Percentiles rank a stretch among this genome's conserved stretches.
These are phyloP conservation scores for Odiellus spinosus DNA, from an alignment of 2,888 invertebrate genomes.

Conservation along the genomic window DNA sequence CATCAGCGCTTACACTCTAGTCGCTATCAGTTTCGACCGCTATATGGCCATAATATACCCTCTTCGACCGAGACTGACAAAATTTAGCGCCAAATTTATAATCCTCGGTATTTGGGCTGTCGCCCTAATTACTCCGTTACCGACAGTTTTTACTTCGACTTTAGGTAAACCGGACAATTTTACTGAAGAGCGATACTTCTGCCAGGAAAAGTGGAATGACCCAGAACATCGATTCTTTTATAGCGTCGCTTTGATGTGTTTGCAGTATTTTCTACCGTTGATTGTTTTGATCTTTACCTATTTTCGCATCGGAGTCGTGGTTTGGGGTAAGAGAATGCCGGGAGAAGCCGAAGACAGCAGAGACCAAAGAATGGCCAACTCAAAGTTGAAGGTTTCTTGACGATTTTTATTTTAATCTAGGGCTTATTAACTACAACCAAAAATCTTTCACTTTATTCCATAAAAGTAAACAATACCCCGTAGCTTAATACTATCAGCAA, in stretches of 20 bases:
- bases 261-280: slow-evolving; percentile 71
- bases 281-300: slow-evolving; percentile 67
- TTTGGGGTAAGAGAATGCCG: slow-evolving; percentile 72
- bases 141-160: slow-evolving; percentile 56
- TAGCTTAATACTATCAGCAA: no score
- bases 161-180: slow-evolving; percentile 20
- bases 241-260: slow-evolving; percentile 54
- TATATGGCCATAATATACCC: slow-evolving; percentile 84
- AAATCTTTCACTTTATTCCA: no score
- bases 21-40: slow-evolving; percentile 77
- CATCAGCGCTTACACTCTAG: slow-evolving; percentile 60
- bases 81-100: slow-evolving; percentile 48
- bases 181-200: slow-evolving; percentile 36
- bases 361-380: slow-evolving; percentile 64
- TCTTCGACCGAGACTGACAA: slow-evolving; percentile 59
- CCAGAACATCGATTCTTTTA: slow-evolving; percentile 38
- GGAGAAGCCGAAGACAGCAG: slow-evolving; percentile 71
- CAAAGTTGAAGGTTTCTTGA: slow-evolving; percentile 61
- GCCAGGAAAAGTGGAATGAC: slow-evolving; percentile 39
- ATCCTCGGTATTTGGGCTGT: slow-evolving; percentile 57
- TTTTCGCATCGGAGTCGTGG: slow-evolving; percentile 63
- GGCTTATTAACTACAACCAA: no score
- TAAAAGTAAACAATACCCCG: no score
- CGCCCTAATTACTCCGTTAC: slow-evolving; percentile 60
- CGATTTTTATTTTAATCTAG: background rate